Base-by-base conservation (phyloP, 2,797 vertebrate genomes). In the Alectoris magna region DNA sequence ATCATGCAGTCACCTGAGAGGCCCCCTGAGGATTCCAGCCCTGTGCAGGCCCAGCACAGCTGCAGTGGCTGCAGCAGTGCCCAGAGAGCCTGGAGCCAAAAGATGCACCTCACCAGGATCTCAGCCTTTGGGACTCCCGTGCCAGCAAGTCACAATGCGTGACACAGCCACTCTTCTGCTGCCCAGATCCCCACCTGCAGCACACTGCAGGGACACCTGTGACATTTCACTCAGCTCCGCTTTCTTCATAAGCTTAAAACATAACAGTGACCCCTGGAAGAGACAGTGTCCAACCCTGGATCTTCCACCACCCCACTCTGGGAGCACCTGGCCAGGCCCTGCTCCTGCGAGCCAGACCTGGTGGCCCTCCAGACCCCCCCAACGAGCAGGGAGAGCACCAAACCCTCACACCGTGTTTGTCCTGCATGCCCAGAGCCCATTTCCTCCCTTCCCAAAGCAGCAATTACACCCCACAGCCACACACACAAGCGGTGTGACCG, bases 121-220 rank as follows among this genome's bases (percentile, higher is more conserved):
- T 62, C 56, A 27, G 67, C 14, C 26, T 22, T 0, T 11, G 21
- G 22, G 12, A 24, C 9, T 51, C 55, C 19, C 2, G 0, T 7
- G 9, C 10, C 44, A 23, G 6, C 0, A 0, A 51, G 38, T 34
- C 34, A 41, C 29, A 8, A 41, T 24, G 8, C 0, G 1, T 19
- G 21, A 23, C 29, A 41, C 34, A 83, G 51, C 17, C 0, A 34
- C 56, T 74, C 24, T 41, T 55, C 27, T 56, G 46, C 9, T 3
- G 34, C 3, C 59, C 56, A 51, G 31, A 5, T 4, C 12, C 46
- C 8, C 8, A 5, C 6, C 55, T 5, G 2, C 39, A 3, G 15
- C 0, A 24, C 60, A 71, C 9, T 62, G 14, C 70, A 10, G 27
- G 51, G 23, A 51, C 4, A 39, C 18, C 41, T 3, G 27, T 2